Evolutionary conservation across 2,888 invertebrate genomes (phyloP).

Genomic region (Clostera curtula): DNA sequence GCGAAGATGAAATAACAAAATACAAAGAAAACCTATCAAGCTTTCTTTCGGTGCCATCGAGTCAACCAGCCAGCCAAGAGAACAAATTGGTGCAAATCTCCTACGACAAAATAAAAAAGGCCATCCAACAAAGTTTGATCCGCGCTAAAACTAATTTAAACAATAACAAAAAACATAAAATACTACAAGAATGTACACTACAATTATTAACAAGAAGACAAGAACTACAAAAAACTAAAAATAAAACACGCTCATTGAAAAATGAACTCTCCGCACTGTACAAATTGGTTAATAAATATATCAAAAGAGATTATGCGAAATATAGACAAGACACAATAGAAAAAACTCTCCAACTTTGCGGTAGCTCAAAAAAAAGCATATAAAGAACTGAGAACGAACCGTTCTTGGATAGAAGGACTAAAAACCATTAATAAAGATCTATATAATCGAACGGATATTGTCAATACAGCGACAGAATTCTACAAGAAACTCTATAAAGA

Average conservation of each 20-base stretch:
- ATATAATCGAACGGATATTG: neutral
- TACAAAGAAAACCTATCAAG: neutral
- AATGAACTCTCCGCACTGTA: too few relatives aligned
- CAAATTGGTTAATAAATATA: too few relatives aligned
- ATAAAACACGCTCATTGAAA: too few relatives aligned
- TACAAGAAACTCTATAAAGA: too few relatives aligned
- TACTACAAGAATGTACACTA: neutral
- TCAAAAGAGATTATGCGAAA: too few relatives aligned
- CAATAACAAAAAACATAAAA: neutral
- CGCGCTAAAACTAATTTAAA: neutral
- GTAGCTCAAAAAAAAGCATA: too few relatives aligned
- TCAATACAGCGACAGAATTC: neutral
- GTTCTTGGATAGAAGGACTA: neutral
- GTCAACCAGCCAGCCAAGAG: neutral
- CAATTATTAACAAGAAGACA: neutral
- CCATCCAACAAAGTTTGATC: neutral
- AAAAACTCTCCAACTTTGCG: too few relatives aligned
- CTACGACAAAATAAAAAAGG: neutral
- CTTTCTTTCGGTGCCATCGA: neutral
- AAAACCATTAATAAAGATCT: neutral
- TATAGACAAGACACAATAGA: too few relatives aligned
- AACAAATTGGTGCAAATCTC: neutral
- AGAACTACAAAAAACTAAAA: too few relatives aligned
- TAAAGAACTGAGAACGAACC: neutral
- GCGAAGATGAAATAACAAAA: too few relatives aligned